Percentiles rank a stretch among this genome's conserved stretches.
phyloP scores from a whole-genome alignment of 1,140 invertebrate species.

The Pararge aegeria region DNA sequence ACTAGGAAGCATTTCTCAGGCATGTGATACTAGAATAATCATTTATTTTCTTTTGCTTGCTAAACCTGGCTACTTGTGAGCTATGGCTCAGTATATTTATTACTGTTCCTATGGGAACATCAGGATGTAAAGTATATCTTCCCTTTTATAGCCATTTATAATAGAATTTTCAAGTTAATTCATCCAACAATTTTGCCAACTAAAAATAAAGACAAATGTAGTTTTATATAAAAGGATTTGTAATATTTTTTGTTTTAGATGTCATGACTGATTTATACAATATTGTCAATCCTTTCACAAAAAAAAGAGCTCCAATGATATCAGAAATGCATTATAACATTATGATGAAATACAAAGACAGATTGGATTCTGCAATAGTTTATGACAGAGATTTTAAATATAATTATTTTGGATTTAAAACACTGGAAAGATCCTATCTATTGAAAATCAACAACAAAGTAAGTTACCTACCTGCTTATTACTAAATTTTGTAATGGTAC shows the following conservation, averaged over 20 bases:
- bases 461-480: background rate
- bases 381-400: slow-evolving; percentile 98
- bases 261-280: slow-evolving; percentile 94
- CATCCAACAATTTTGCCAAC: too few relatives aligned
- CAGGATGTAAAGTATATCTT: too few relatives aligned
- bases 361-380: slow-evolving; percentile 96
- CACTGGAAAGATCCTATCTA: slow-evolving; percentile 96
- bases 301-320: slow-evolving; percentile 89
- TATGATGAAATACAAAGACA: slow-evolving; percentile 92
- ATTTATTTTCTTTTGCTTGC: background rate
- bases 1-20: slow-evolving; percentile 94
- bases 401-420: slow-evolving; percentile 99
- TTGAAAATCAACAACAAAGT: slow-evolving; percentile 95
- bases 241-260: slow-evolving; percentile 84
- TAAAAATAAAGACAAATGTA: too few relatives aligned
- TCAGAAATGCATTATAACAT: slow-evolving; percentile 91
- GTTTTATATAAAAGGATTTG: too few relatives aligned
- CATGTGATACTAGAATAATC: slow-evolving; percentile 44
- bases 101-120: too few relatives aligned
- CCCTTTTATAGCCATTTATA: too few relatives aligned
- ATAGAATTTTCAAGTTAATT: too few relatives aligned
- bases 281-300: slow-evolving; percentile 87
- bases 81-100: too few relatives aligned
- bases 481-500: background rate
- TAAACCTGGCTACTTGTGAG: background rate